Evolutionary conservation across 2,797 vertebrate genomes (phyloP).

Genomic region (Pygocentrus nattereri): DNA sequence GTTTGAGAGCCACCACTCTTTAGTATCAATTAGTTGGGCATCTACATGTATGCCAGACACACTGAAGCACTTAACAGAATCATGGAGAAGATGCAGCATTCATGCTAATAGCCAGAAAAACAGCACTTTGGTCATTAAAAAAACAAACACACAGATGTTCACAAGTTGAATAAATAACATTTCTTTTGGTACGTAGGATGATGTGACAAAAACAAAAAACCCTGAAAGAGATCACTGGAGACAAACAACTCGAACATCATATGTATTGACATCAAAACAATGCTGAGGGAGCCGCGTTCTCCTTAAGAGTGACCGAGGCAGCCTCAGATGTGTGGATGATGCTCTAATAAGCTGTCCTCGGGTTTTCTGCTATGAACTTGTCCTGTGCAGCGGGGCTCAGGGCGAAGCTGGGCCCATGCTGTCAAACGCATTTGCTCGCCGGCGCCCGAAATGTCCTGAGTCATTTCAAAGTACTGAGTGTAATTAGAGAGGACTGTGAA

Average conservation of each 20-base stretch:
- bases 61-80: too few relatives aligned
- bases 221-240: not conserved
- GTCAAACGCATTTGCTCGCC: constrained; percentile 64
- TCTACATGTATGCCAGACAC: too few relatives aligned
- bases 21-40: too few relatives aligned
- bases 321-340: constrained; percentile 7
- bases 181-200: not conserved
- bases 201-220: not conserved
- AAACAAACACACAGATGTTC: not conserved
- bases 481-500: constrained; percentile 64
- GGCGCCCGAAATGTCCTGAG: constrained; percentile 67
- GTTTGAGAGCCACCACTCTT: too few relatives aligned
- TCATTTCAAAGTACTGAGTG: constrained; percentile 67
- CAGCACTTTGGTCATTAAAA: not conserved
- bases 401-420: constrained; percentile 38
- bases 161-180: constrained; percentile 4
- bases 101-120: not conserved
- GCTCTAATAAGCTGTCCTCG: constrained; percentile 11
- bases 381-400: constrained; percentile 37
- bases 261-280: not conserved
- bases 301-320: not conserved
- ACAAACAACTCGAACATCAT: not conserved
- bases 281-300: not conserved
- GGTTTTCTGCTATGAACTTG: constrained; percentile 43
- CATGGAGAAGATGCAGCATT: not conserved